Conservation (phyloP, 2,113 vertebrate genomes). For the Dinomys branickii region DNA sequence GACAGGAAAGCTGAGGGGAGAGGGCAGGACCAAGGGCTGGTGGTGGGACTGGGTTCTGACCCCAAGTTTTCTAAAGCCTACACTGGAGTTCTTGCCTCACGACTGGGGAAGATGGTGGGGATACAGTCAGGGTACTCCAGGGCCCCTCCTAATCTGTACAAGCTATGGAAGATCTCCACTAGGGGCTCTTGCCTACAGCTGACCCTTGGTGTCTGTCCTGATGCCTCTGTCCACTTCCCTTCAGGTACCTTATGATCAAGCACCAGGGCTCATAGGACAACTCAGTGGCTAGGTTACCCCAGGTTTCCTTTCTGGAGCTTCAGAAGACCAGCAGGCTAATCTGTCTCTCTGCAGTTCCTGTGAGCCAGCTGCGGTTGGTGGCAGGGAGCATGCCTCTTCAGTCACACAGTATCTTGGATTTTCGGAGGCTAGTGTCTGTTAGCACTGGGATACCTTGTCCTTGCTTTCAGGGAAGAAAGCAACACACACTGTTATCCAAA, state of each 20-base stretch:
- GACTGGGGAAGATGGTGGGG: background rate
- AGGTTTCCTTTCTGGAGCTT: constrained; percentile 59
- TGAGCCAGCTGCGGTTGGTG: background rate
- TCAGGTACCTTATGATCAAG: background rate
- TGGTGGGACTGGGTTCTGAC: background rate
- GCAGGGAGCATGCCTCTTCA: rapidly evolving
- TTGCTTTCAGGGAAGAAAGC: background rate
- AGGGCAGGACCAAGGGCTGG: background rate
- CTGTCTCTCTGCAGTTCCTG: background rate
- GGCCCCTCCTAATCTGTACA: background rate
- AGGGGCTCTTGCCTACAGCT: background rate
- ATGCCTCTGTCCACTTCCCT: background rate
- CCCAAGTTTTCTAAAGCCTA: background rate
- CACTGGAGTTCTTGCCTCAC: background rate
- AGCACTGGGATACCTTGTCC: background rate
- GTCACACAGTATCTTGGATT: too few relatives aligned
- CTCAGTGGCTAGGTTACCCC: background rate
- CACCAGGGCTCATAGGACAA: background rate
- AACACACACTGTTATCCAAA: rapidly evolving
- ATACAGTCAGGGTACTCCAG: background rate
- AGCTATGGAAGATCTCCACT: background rate
- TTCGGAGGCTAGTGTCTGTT: background rate
- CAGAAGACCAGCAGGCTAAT: background rate
- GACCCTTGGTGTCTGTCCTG: background rate
- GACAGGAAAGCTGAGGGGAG: background rate